Evolutionary conservation across 2,797 vertebrate genomes (phyloP), one percentile per base, ranked within the genome.

Genomic region (Myiothlypis coronata): DNA sequence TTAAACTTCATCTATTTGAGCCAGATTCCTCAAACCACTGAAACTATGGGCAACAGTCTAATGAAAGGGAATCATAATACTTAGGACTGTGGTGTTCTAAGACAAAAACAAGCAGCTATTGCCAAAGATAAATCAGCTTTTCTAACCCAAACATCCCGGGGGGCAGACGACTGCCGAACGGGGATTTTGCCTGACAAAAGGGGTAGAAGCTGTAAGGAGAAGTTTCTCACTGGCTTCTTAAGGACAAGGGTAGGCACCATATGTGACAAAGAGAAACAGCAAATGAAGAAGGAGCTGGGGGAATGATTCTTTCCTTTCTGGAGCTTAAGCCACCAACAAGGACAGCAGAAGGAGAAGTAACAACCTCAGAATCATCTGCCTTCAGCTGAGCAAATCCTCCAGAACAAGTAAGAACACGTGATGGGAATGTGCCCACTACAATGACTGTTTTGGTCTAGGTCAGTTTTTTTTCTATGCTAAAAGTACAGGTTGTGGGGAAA

Each of bases 91-190:
- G 1, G 52, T 57, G 41, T 26, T 72, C 24, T 21, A 75, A 27
- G 63, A 74, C 24, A 82, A 79, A 93, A 89, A 35, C 24, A 81
- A 88, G 72, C 10, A 83, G 55, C 22, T 67, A 64, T 14, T 71
- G 83, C 50, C 64, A 86, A 60, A 65, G 57, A 57, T 44, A 93
- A 70, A 83, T 49, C 28, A 81, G 41, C 12, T 93, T 71, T 88
- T 83, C 46, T 68, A 49, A 78, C 18, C 0, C 5, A 77, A 80
- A 72, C 49, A 39, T 75, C 30, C 59, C 0, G 0, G 30, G 21
- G 27, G 83, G 17, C 0, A 0, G n/a, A 72, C 11, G 14, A 75
- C 8, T 61, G 59, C 67, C 49, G 61, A 57, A 53, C 17, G 30
- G 11, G 43, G 74, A 60, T 70, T 86, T 47, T 46, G 37, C 14